A percentile compares a stretch with the other conserved stretches of the same genome.
These are phyloP conservation scores for Ceratosolen fusciceps DNA, from an alignment of 1,140 invertebrate species.

Conservation along the genomic window DNA sequence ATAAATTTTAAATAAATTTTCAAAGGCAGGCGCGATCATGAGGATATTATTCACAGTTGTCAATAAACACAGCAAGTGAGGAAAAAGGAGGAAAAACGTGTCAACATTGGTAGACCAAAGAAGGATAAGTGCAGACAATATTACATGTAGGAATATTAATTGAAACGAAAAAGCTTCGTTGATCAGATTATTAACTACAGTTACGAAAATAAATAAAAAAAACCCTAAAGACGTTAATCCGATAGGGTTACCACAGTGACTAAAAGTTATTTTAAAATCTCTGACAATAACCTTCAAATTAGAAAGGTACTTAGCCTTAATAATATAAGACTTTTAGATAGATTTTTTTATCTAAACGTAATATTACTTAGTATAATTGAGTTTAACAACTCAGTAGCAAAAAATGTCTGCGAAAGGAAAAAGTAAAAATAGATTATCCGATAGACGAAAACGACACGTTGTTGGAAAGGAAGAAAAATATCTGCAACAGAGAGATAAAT, in stretches of 20 bases:
- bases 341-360: background rate
- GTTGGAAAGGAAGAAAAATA: conserved; percentile 66
- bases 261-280: conserved; percentile 14
- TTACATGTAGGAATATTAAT: background rate
- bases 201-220: background rate
- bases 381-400: conserved; percentile 1
- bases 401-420: conserved; percentile 63
- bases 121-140: background rate
- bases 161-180: conserved; percentile 3
- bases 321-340: conserved; percentile 8
- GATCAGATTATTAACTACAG: background rate
- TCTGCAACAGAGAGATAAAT: conserved; percentile 62
- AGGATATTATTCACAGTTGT: background rate
- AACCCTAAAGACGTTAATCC: background rate
- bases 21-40: background rate
- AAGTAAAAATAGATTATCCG: conserved; percentile 60
- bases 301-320: conserved; percentile 45
- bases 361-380: conserved; percentile 10
- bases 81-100: background rate
- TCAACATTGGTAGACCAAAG: background rate
- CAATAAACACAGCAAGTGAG: background rate
- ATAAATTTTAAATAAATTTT: background rate
- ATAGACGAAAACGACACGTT: conserved; percentile 58
- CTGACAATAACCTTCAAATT: conserved; percentile 53
- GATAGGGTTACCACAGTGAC: background rate